Percentiles rank a stretch among this genome's conserved stretches.
phyloP scores from a whole-genome alignment of 2,797 vertebrate species.

The Cichlasoma orientale region DNA sequence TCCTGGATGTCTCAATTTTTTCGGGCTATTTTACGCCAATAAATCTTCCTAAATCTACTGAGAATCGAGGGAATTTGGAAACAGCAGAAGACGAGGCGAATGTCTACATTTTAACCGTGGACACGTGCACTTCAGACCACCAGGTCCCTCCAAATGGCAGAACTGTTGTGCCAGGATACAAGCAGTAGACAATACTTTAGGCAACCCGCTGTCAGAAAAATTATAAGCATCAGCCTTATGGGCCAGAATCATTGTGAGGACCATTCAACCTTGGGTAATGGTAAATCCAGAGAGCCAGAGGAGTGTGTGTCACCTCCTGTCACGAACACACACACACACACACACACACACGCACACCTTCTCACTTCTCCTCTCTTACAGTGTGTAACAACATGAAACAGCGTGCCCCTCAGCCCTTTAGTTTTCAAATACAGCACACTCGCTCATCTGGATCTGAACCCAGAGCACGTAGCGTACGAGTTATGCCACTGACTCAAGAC shows the following conservation, averaged over 20 bases:
- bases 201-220: constrained; percentile 54
- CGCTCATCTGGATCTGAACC: constrained; percentile 65
- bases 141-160: constrained; percentile 8
- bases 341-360: constrained; percentile 9
- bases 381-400: constrained; percentile 69
- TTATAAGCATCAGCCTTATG: constrained; percentile 38
- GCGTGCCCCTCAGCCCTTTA: constrained; percentile 69
- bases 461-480: constrained; percentile 68
- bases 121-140: constrained; percentile 9
- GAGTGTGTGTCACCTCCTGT: constrained; percentile 54
- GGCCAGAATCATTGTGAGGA: constrained; percentile 54
- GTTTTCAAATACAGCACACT: constrained; percentile 63
- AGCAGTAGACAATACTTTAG: constrained; percentile 41
- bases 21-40: not conserved
- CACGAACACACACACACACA: not conserved
- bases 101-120: not conserved
- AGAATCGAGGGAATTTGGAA: not conserved
- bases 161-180: constrained; percentile 17
- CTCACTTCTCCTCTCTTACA: constrained; percentile 48
- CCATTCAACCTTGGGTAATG: constrained; percentile 63
- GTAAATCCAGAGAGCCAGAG: constrained; percentile 58
- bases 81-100: not conserved
- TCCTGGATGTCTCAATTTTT: constrained; percentile 8
- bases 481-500: constrained; percentile 65
- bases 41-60: not conserved